A percentile compares a stretch with the other conserved stretches of the same genome.
phyloP scores from a whole-genome alignment of 2,888 invertebrate species.

The Drosophila paranaensis region DNA sequence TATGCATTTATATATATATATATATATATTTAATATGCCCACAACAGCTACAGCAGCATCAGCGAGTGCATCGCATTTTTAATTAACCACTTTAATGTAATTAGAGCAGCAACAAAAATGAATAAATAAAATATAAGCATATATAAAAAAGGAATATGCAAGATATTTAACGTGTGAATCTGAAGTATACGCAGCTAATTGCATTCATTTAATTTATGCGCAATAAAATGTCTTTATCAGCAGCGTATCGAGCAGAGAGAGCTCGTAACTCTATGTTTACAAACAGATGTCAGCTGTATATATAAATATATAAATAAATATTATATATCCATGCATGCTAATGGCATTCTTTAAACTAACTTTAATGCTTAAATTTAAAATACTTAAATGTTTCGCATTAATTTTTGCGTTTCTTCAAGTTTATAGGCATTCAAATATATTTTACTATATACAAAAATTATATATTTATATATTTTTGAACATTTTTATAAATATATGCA shows the following conservation, averaged over 20 bases:
- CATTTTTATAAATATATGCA: no score
- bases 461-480: no score
- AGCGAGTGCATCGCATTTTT: conserved; percentile 5
- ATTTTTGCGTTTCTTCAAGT: neutral
- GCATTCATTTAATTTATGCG: conserved; percentile 17
- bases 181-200: conserved; percentile 7
- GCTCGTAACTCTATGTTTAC: conserved; percentile 8
- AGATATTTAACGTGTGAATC: conserved; percentile 3
- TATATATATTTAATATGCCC: neutral
- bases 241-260: neutral
- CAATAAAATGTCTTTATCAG: neutral
- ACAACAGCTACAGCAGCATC: neutral
- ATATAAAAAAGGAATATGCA: neutral
- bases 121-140: neutral
- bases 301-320: neutral
- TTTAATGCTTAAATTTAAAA: neutral
- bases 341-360: no score
- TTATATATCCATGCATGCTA: neutral
- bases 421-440: neutral
- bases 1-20: neutral
- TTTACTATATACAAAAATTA: neutral
- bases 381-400: neutral
- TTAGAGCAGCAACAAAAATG: neutral
- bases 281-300: conserved; percentile 1
- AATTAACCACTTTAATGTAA: conserved; percentile 14